Evolutionary conservation across 2,888 invertebrate species (phyloP), one percentile per base, ranked within the genome.

Genomic region (Theodoxus fluviatilis): DNA sequence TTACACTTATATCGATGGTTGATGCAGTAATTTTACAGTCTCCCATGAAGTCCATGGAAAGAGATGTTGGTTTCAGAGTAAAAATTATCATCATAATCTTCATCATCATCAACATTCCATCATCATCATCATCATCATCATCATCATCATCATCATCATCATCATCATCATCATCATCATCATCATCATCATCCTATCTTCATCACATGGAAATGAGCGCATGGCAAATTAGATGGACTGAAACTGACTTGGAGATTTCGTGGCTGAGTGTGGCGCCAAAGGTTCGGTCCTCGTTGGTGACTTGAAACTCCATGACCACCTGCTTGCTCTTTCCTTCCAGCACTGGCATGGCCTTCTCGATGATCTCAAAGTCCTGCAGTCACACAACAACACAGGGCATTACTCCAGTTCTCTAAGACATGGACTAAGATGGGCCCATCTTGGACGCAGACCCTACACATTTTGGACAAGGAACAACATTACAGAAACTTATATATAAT

Each of bases 251-350:
- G n/a, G 97, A 96, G 83, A 98, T 95, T 80, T 94, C 92, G 87
- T 98, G 97, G 78, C 96, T 96, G 37, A 99, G 90, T 0, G 98
- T 98, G 0, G 95, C 93, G 0, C 93, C 94, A 88, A 98, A 99
- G 0, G 96, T 93, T 67, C 99, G 90, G 83, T 95, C 94, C 85
- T 94, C 94, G 85, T 99, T 99, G 71, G 91, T 92, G 79, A 98
- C 97, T 69, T 89, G 89, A 91, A 94, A 91, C 65, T 91, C 90
- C 71, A 98, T 91, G 70, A 92, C 90, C 0, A 94, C 90, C 67
- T 90, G 90, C 38, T 91, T 90, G 74, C 91, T 88, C n/a, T 89
- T 88, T 0, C 94, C 94, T 69, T 92, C 91, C 55, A 97, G 88
- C 3, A 97, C 92, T 61, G 91, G 90, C 71, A 90, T 89, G 22